Percentiles rank a stretch among this genome's conserved stretches.
Evolutionary conservation across 2,888 invertebrate species (phyloP).

Genomic region (Cordylochernes scorpioides): DNA sequence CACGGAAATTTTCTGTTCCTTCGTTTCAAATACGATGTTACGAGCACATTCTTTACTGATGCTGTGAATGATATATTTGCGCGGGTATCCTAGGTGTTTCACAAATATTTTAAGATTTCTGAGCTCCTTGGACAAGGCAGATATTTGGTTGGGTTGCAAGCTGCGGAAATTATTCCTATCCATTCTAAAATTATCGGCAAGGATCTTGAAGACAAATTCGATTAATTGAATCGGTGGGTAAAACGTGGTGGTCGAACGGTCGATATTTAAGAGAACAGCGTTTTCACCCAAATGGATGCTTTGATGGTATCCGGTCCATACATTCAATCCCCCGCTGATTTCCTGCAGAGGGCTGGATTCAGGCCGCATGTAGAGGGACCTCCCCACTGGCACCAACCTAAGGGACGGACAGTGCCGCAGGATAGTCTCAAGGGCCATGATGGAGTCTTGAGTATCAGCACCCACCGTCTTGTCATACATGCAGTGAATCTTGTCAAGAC

Average conservation of each 20-base stretch:
- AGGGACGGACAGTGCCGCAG: constrained; percentile 8
- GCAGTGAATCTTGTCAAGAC: too few species aligned
- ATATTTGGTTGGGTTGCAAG: too few species aligned
- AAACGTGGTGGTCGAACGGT: constrained; percentile 10
- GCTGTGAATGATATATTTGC: constrained; percentile 7
- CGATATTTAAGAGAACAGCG: constrained; percentile 11
- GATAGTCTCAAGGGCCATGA: constrained; percentile 11
- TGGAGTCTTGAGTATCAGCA: constrained; percentile 7
- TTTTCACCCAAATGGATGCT: constrained; percentile 10
- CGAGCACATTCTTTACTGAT: constrained; percentile 5
- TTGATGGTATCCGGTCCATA: constrained; percentile 13
- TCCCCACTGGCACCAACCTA: constrained; percentile 7
- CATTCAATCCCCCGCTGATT: constrained; percentile 8
- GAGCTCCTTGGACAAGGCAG: constrained; percentile 25
- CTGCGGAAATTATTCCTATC: constrained; percentile 18
- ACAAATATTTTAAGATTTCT: constrained; percentile 19
- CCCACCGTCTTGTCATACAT: too few species aligned
- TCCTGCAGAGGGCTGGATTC: constrained; percentile 3
- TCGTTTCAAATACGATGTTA: constrained; percentile 4
- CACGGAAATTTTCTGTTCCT: constrained; percentile 2
- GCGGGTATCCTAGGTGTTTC: constrained; percentile 6
- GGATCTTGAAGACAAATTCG: constrained; percentile 4
- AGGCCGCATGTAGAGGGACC: constrained; percentile 9
- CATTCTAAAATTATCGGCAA: background rate
- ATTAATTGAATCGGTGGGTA: constrained; percentile 5